Percentiles rank a stretch among this genome's conserved stretches.
These are phyloP conservation scores for Rhopalosiphum padi DNA, from an alignment of 1,140 invertebrate species.

Conservation along the genomic window DNA sequence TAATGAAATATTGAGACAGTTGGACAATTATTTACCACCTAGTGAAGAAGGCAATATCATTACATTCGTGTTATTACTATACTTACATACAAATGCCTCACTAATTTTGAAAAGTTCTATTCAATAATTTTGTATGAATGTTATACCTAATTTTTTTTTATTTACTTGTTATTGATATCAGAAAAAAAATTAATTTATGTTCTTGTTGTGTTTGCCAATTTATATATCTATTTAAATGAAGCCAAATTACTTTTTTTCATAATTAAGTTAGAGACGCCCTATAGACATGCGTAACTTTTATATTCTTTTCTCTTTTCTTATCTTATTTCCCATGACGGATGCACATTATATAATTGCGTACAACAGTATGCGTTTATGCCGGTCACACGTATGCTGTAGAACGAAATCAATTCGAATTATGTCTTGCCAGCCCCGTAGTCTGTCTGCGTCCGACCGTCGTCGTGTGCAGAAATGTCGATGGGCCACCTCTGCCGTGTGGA, in stretches of 20 bases:
- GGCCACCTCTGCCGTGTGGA: background rate
- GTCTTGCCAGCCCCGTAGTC: background rate
- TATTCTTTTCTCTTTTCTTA: background rate
- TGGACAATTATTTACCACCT: background rate
- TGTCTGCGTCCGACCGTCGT: background rate
- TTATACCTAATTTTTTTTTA: too few relatives aligned
- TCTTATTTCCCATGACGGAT: background rate
- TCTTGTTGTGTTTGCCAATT: too few relatives aligned
- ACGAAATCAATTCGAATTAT: conserved; percentile 48
- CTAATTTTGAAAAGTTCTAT: too few relatives aligned
- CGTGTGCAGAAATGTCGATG: background rate
- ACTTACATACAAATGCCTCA: too few relatives aligned
- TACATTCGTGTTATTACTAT: background rate
- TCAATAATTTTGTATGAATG: too few relatives aligned
- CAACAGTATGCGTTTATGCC: background rate
- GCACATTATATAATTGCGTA: background rate
- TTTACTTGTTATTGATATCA: too few relatives aligned
- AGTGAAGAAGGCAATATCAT: background rate
- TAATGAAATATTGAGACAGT: too few relatives aligned
- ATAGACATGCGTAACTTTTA: too few relatives aligned
- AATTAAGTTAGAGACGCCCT: too few relatives aligned
- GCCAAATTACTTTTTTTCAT: too few relatives aligned
- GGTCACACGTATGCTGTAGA: background rate
- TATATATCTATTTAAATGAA: too few relatives aligned
- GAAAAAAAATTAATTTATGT: too few relatives aligned